These are phyloP conservation scores for Osmoderma eremita DNA, from an alignment of 2,888 invertebrate species.

Conservation along the genomic window DNA sequence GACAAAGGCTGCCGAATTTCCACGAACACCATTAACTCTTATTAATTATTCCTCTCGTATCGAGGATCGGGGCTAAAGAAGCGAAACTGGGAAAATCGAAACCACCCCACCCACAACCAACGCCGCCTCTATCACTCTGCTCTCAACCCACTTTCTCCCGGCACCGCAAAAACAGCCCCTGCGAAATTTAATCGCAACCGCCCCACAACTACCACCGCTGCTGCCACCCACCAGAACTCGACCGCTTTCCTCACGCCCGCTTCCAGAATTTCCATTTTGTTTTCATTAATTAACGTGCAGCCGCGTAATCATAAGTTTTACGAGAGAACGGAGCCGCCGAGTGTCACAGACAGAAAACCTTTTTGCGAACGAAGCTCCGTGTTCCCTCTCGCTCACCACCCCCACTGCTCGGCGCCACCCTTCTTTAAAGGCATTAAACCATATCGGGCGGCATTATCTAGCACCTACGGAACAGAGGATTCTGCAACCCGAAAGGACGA, in stretches of 20 bases:
- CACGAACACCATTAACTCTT: constrained; percentile 34
- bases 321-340: constrained; percentile 38
- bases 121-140: too few relatives aligned
- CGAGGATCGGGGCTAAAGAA: constrained; percentile 25
- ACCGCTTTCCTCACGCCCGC: constrained; percentile 18
- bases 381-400: not conserved
- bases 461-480: constrained; percentile 56
- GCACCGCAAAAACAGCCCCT: constrained; percentile 28
- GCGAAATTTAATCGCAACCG: constrained; percentile 29
- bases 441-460: constrained; percentile 63
- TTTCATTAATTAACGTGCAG: constrained; percentile 39
- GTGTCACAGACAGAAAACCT: constrained; percentile 46
- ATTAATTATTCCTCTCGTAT: constrained; percentile 37
- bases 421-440: constrained; percentile 54
- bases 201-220: constrained; percentile 8
- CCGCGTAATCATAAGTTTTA: constrained; percentile 40
- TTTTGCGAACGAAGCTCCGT: constrained; percentile 38
- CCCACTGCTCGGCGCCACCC: not conserved
- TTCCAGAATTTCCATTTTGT: constrained; percentile 38
- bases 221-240: constrained; percentile 18
- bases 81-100: constrained; percentile 31
- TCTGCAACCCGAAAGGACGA: constrained; percentile 52
- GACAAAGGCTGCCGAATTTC: constrained; percentile 29
- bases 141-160: not conserved
- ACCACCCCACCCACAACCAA: not conserved